Base-by-base conservation (phyloP, 2,113 vertebrate genomes). In the Mormyrus iriodes region DNA sequence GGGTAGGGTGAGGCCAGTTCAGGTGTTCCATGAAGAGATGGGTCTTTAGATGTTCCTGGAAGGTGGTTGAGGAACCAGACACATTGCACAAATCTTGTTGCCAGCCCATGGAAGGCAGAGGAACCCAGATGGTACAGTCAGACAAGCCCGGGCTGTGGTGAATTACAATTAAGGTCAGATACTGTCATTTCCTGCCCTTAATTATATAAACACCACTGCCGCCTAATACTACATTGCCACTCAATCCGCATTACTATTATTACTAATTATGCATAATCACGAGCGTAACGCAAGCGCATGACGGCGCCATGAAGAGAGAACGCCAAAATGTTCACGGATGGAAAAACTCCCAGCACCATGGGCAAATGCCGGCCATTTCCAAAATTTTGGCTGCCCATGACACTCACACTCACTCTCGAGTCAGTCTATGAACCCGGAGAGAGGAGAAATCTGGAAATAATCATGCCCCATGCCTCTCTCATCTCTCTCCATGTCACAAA, bases 191-290 rank as follows among this genome's bases (percentile, higher is more conserved):
- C 82, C 46, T 49, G 19, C 24, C 42, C 82, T 49, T 49, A 85
- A 49, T 85, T 85, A 48, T 49, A 49, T 85, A n/a, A 27, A 42
- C 35, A 79, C 35, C 31, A 17, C 42, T 17, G 39, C 73, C 19
- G 35, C 73, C 73, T 79, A 79, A 42, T 79, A 79, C 35, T 42
- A 15, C 73, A 42, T 39, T 79, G 73, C 73, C 73, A 19, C 73
- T 79, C 69, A 39, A 5, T 35, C 13, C 10, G 39, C 73, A 79
- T 79, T 79, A 79, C 35, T 42, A 19, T 79, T 79, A 79, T 79
- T 79, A 79, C 73, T 79, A 79, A 79, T 79, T 79, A 79, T 42
- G 73, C 73, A 42, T 79, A 39, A 79, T 79, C 73, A 79, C 15
- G 73, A 79, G 73, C 15, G 31, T 17, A 79, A 79, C 35, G 4